Percentiles rank a stretch among this genome's conserved stretches.
These are phyloP conservation scores for Cairina moschata DNA, from an alignment of 2,113 vertebrate genomes.

Conservation along the genomic window DNA sequence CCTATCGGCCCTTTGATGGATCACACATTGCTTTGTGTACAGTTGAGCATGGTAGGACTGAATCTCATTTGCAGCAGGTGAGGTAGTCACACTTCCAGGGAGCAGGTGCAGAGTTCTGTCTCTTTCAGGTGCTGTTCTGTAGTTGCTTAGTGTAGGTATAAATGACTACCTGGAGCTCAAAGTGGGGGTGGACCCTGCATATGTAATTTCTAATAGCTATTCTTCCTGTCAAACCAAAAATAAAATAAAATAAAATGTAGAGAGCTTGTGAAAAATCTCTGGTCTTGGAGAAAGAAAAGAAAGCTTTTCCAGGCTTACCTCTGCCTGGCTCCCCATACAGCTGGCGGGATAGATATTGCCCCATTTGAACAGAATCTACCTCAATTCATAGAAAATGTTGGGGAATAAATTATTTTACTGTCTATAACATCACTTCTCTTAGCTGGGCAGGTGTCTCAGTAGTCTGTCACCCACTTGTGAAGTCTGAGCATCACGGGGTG, in stretches of 20 bases:
- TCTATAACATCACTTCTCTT: neutral
- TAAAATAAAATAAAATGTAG: neutral
- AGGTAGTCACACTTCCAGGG: neutral
- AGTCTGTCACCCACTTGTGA: neutral
- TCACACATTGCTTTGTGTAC: rapidly evolving
- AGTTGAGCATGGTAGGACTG: neutral
- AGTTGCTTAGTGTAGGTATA: neutral
- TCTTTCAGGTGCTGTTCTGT: neutral
- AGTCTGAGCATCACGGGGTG: neutral
- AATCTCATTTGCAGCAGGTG: rapidly evolving
- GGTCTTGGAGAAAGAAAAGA: neutral
- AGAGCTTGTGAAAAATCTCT: neutral
- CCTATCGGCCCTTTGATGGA: neutral
- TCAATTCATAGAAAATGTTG: neutral
- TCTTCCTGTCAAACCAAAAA: neutral
- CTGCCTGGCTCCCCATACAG: neutral
- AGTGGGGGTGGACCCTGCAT: neutral
- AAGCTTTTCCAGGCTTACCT: neutral
- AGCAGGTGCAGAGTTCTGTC: neutral
- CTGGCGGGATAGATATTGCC: neutral
- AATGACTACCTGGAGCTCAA: neutral
- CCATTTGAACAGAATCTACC: neutral
- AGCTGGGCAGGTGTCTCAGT: neutral
- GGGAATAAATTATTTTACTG: neutral
- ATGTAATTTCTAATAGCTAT: neutral